Base-by-base conservation (phyloP, 2,113 vertebrate species). In the Amia ocellicauda region DNA sequence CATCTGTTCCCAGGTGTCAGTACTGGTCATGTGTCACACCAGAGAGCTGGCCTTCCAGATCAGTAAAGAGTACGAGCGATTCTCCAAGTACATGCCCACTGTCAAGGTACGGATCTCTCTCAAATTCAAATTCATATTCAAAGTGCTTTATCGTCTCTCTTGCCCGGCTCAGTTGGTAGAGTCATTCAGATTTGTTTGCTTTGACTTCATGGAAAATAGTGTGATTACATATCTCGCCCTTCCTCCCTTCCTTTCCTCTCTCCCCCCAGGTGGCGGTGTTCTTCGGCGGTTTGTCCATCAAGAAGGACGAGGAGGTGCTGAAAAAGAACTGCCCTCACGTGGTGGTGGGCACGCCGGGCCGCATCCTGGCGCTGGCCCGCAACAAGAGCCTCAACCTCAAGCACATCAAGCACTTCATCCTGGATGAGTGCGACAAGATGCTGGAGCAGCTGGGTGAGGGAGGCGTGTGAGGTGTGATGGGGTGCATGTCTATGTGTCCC, bases 341-440 rank as follows among this genome's bases (percentile, higher is more conserved):
- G 3, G 90, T 92, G 58, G 90, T 93, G 74, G 91, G 90, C 29
- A 91, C 91, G 9, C 91, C 91, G 0, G 91, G 91, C 55, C 87
- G 89, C 1, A 91, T 91, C 68, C 75, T 93, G 59, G 90, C 89
- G 22, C 83, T 93, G 71, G 84, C 86, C 51, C 87, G 89, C 63
- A 91, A 85, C 83, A 92, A 92, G 85, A 90, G 75, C 62, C 89
- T 92, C 59, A 92, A 91, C 77, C 86, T 93, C 54, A 89, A 91
- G 20, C 89, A 91, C 73, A 91, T 93, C 78, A 93, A 93, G 68
- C 91, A 93, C 67, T 93, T 93, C 73, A 92, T 92, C 80, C 83
- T 92, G 84, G 91, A 92, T 67, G 90, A 92, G 65, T 92, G 91
- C 16, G 91, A 92, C 75, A 92, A 93, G 76, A 92, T 93, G 91